Evolutionary conservation across 2,797 vertebrate species (phyloP).

Genomic region (Alca torda): DNA sequence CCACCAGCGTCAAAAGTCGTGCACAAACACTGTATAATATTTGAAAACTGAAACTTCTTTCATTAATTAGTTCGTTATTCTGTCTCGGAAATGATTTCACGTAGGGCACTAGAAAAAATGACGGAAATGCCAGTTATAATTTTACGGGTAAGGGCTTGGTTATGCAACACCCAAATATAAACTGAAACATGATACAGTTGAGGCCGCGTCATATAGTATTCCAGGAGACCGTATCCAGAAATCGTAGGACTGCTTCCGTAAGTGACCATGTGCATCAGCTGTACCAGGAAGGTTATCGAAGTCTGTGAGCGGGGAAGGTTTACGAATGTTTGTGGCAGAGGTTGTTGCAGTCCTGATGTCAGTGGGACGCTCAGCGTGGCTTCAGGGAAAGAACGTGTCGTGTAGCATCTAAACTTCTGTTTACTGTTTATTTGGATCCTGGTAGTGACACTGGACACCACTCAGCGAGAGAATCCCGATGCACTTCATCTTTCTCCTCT

Average conservation of each 20-base stretch:
- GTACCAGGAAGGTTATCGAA: neutral
- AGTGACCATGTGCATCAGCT: neutral
- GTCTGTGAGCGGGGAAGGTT: neutral
- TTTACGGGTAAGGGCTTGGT: conserved; percentile 1
- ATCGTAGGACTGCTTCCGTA: neutral
- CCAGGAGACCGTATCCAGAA: neutral
- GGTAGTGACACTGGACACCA: neutral
- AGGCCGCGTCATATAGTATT: neutral
- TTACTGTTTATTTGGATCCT: neutral
- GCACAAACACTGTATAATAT: neutral
- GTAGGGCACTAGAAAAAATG: neutral
- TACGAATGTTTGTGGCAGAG: neutral
- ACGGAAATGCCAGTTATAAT: conserved; percentile 6
- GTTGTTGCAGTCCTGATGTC: neutral
- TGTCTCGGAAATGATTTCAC: neutral
- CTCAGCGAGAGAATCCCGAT: neutral
- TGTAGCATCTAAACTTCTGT: neutral
- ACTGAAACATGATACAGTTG: conserved; percentile 20
- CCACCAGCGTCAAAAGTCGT: neutral
- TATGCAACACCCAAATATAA: conserved; percentile 57
- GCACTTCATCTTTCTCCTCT: neutral
- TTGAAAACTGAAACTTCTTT: neutral
- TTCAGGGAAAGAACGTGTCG: neutral
- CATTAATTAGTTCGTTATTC: neutral
- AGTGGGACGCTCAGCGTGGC: neutral